A percentile compares a stretch with the other conserved stretches of the same genome.
Conservation (phyloP, 1,140 invertebrate species). For the Lepidurus couesii region DNA sequence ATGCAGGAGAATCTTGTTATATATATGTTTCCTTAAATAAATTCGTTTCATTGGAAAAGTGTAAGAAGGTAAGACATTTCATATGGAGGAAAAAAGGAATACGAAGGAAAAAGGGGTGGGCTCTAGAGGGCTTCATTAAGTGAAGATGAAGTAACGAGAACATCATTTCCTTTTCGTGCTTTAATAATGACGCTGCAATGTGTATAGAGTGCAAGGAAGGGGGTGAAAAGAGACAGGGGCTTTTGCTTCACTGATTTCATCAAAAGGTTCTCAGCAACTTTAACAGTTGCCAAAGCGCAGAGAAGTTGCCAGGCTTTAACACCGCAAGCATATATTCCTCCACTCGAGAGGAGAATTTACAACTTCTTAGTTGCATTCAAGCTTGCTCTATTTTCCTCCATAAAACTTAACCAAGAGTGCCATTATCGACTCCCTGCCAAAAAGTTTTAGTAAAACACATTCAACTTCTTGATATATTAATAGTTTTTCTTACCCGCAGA, state of each 20-base stretch:
- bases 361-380: background rate
- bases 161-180: background rate
- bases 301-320: background rate
- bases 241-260: slow-evolving; percentile 16
- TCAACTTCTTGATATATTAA: too few species aligned
- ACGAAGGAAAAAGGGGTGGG: background rate
- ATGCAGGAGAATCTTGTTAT: background rate
- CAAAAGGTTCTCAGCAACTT: slow-evolving; percentile 15
- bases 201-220: background rate
- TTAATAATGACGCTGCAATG: slow-evolving; percentile 3
- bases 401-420: too few species aligned
- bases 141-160: slow-evolving; percentile 9
- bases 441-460: too few species aligned
- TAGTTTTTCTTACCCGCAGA: too few species aligned
- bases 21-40: background rate
- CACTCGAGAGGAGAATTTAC: background rate
- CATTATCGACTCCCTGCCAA: too few species aligned
- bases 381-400: background rate
- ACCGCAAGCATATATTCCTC: slow-evolving; percentile 10
- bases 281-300: slow-evolving; percentile 9
- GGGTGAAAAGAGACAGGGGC: background rate
- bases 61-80: background rate
- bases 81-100: background rate
- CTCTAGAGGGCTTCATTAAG: slow-evolving; percentile 9
- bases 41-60: background rate